Percentiles rank a stretch among this genome's conserved stretches.
Conservation (phyloP, 2,888 invertebrate genomes). For the Ypsolopha sequella region DNA sequence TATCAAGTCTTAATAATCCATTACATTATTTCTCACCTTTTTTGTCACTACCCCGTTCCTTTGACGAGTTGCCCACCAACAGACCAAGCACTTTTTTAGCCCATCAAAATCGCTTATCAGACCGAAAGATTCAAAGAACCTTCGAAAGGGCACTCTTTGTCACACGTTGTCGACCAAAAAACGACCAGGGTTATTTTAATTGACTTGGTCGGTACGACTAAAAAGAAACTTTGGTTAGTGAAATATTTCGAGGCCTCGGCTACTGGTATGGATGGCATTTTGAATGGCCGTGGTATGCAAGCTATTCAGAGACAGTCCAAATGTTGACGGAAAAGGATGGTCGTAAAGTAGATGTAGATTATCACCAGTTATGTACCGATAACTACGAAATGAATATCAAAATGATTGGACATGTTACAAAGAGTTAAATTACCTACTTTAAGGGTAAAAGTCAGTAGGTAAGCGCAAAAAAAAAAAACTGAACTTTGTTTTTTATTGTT, state of each 20-base stretch:
- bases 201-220: conserved; percentile 47
- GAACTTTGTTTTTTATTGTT: too few relatives aligned
- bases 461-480: too few relatives aligned
- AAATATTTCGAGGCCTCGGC: conserved; percentile 44
- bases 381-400: too few relatives aligned
- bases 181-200: conserved; percentile 55
- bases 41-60: conserved; percentile 13
- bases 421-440: too few relatives aligned
- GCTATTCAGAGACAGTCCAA: conserved; percentile 27
- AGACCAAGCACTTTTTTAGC: conserved; percentile 37
- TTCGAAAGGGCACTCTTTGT: conserved; percentile 24
- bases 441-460: too few relatives aligned
- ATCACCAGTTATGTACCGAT: too few relatives aligned
- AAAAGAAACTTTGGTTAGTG: conserved; percentile 40
- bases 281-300: conserved; percentile 48
- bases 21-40: conserved; percentile 32
- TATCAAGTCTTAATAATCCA: conserved; percentile 10
- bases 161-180: conserved; percentile 39
- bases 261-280: conserved; percentile 53
- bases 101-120: conserved; percentile 56
- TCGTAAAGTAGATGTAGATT: not conserved
- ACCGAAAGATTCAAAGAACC: conserved; percentile 56
- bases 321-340: not conserved
- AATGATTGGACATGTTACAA: too few relatives aligned
- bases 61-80: conserved; percentile 55